phyloP scores from a whole-genome alignment of 2,113 vertebrate genomes.

The Urocolius indicus region DNA sequence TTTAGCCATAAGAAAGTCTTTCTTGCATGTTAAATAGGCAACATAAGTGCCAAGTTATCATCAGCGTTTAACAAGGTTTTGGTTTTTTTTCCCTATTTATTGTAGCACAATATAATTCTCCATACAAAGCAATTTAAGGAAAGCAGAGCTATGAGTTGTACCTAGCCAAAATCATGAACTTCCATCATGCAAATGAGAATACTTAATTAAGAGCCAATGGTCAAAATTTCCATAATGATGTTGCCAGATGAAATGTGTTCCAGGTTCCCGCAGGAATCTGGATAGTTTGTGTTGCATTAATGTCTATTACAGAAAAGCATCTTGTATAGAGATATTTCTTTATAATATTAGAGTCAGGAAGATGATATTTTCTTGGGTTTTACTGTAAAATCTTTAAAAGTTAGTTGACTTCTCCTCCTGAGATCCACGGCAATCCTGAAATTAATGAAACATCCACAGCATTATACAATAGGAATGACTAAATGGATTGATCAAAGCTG shows the following conservation, averaged over 20 bases:
- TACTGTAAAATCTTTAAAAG: not conserved
- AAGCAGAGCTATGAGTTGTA: not conserved
- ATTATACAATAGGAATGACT: not conserved
- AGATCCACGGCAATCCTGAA: slow-evolving; percentile 1
- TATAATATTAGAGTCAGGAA: not conserved
- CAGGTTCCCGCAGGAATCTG: slow-evolving; percentile 45
- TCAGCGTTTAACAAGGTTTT: slow-evolving; percentile 2
- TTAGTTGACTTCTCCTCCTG: not conserved
- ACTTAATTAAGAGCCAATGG: slow-evolving; percentile 67
- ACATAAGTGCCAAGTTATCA: slow-evolving; percentile 13
- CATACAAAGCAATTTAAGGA: slow-evolving; percentile 17
- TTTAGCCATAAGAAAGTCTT: slow-evolving; percentile 2
- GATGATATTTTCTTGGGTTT: not conserved
- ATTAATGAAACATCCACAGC: slow-evolving; percentile 32
- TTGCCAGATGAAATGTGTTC: slow-evolving; percentile 55
- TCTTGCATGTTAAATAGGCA: slow-evolving; percentile 48
- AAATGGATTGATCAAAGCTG: slow-evolving; percentile 42
- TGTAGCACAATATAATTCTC: not conserved
- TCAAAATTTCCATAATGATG: slow-evolving; percentile 71
- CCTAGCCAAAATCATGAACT: slow-evolving; percentile 62
- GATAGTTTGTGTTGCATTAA: slow-evolving; percentile 52
- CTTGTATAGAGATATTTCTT: slow-evolving; percentile 18
- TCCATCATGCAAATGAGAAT: slow-evolving; percentile 62
- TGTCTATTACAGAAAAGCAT: slow-evolving; percentile 28
- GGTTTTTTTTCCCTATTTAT: not conserved